These are phyloP conservation scores for Blastobasis adustella DNA, from an alignment of 2,888 invertebrate genomes.

Conservation along the genomic window DNA sequence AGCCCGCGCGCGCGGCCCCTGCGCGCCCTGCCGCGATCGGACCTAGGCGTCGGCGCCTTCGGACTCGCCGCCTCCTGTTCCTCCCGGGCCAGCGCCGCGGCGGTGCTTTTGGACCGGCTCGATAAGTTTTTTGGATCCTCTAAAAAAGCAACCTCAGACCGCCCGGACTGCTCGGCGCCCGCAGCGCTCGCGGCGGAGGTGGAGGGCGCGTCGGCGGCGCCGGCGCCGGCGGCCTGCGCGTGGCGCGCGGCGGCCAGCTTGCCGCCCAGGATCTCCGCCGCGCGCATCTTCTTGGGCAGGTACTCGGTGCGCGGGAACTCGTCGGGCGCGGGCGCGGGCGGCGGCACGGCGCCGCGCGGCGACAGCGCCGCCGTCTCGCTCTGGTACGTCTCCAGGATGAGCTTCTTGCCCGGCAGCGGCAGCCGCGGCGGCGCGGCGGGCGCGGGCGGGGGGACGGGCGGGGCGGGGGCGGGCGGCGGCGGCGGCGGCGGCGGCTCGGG, in stretches of 20 bases:
- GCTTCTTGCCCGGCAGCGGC: slow-evolving; percentile 65
- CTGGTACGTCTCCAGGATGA: slow-evolving; percentile 67
- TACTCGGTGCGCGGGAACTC: slow-evolving; percentile 54
- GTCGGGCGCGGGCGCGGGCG: slow-evolving; percentile 21
- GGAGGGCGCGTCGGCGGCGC: slow-evolving; percentile 22
- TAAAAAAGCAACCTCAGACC: slow-evolving; percentile 65
- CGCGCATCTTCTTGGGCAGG: slow-evolving; percentile 70
- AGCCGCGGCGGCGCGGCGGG: slow-evolving; percentile 39
- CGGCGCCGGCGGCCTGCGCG: slow-evolving; percentile 27
- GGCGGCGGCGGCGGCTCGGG: slow-evolving; percentile 46
- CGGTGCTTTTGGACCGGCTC: slow-evolving; percentile 73
- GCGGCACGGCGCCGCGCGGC: slow-evolving; percentile 16
- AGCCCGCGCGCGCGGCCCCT: slow-evolving; percentile 42
- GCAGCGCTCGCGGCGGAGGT: slow-evolving; percentile 24
- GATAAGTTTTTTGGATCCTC: slow-evolving; percentile 74
- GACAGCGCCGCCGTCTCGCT: slow-evolving; percentile 50
- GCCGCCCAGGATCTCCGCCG: slow-evolving; percentile 65
- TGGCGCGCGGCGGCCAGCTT: slow-evolving; percentile 48
- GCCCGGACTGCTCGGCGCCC: slow-evolving; percentile 29
- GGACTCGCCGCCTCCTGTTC: slow-evolving; percentile 70
- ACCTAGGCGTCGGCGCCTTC: slow-evolving; percentile 65
- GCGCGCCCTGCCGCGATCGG: slow-evolving; percentile 34
- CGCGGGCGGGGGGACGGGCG: slow-evolving; percentile 41
- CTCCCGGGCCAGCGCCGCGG: slow-evolving; percentile 75
- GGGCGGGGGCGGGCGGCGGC: slow-evolving; percentile 43